Base-by-base conservation (phyloP, 2,888 invertebrate species). In the Stegophylla sp. region DNA sequence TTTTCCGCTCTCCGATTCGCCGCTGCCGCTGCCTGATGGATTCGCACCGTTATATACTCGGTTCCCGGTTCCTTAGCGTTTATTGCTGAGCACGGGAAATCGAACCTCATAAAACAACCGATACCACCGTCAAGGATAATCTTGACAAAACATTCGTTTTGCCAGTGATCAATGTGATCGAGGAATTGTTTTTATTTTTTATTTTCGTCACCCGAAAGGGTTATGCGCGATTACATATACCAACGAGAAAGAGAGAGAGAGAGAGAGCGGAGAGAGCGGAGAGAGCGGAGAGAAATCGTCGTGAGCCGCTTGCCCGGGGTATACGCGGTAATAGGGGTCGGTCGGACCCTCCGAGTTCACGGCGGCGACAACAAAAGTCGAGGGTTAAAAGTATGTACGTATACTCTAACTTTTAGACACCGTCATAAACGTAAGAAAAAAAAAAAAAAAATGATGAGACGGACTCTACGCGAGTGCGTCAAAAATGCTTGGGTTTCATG, bases 1-100 rank as follows among this genome's bases (percentile, higher is more conserved):
- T 79, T 79, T 79, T 79, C 79, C 71, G 71, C 79, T 79, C 79
- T 71, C 79, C 71, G 79, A 71, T 79, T 79, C 61, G n/a, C n/a
- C n/a, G n/a, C n/a, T n/a, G n/a, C n/a, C n/a, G n/a, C n/a, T 17
- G 69, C 9, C 79, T 79, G 79, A 79, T 63, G 79, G 79, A 79
- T 79, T 71, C 71, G 63, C 63, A 41, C 79, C 63, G 79, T 79
- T 71, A 79, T 53, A 63, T 28, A 53, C 20, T n/a, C 15, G 64
- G 51, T n/a, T 34, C 20, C 66, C 23, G n/a, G n/a, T n/a, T 10
- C n/a, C 17, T 26, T 28, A 23, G 26, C 17, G 41, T 5, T 64
- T n/a, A n/a, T n/a, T 20, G 45, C 48, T 41, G 56, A 43, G n/a
- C 23, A 20, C 67, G 10, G 56, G 67, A 77, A 77, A 77, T 77